Evolutionary conservation across 2,113 vertebrate genomes (phyloP).

Genomic region (Poeciliopsis turrubarensis): DNA sequence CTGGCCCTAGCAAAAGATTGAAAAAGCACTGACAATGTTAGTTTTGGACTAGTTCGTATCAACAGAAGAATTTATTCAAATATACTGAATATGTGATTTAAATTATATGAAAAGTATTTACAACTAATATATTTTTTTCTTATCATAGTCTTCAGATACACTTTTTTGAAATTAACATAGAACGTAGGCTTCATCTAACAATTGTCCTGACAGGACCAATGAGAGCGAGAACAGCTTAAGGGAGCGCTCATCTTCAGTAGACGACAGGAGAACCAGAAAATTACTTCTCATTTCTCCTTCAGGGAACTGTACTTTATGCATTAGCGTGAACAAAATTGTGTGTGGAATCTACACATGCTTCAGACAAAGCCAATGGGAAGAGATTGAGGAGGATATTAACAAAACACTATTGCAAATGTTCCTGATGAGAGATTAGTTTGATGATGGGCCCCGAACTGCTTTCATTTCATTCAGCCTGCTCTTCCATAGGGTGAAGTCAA

Average conservation of each 20-base stretch:
- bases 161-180: neutral
- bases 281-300: slow-evolving; percentile 36
- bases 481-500: slow-evolving; percentile 42
- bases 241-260: slow-evolving; percentile 29
- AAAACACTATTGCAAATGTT: slow-evolving; percentile 41
- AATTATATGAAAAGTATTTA: no score
- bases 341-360: slow-evolving; percentile 46
- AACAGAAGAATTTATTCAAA: no score
- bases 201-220: slow-evolving; percentile 23
- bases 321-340: slow-evolving; percentile 52
- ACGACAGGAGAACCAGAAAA: slow-evolving; percentile 49
- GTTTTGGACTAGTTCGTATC: no score
- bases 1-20: no score
- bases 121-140: neutral
- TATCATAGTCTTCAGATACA: neutral
- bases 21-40: no score
- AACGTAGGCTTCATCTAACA: neutral
- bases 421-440: slow-evolving; percentile 65
- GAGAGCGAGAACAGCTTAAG: slow-evolving; percentile 23
- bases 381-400: slow-evolving; percentile 52
- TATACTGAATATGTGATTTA: no score
- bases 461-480: slow-evolving; percentile 58
- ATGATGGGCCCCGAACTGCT: slow-evolving; percentile 45
- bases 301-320: slow-evolving; percentile 17
- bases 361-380: slow-evolving; percentile 44